Percentiles rank a stretch among this genome's conserved stretches.
Conservation (phyloP, 2,113 vertebrate species). For the Alethe diademata region DNA sequence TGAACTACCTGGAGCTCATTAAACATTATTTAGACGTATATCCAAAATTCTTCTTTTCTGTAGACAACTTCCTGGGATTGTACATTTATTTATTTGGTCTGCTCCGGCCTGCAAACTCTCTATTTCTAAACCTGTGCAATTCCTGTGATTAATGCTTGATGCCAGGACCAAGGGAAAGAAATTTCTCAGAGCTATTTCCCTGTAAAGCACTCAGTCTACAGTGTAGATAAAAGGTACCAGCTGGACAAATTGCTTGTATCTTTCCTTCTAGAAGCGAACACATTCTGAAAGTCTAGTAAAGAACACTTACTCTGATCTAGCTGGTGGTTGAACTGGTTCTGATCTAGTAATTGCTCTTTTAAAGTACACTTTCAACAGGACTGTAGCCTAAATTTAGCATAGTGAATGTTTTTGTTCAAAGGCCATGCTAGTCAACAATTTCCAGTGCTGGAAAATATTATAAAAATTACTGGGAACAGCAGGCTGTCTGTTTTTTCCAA, state of each 20-base stretch:
- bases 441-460: slow-evolving; percentile 68
- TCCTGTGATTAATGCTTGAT: neutral
- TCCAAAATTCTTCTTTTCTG: neutral
- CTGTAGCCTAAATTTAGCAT: slow-evolving; percentile 41
- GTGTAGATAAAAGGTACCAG: neutral
- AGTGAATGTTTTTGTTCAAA: slow-evolving; percentile 53
- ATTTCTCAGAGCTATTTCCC: neutral
- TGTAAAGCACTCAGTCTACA: neutral
- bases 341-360: slow-evolving; percentile 12
- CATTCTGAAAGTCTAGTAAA: neutral
- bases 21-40: neutral
- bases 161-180: neutral
- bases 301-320: neutral
- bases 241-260: neutral
- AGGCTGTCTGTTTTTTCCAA: slow-evolving; percentile 50
- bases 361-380: slow-evolving; percentile 11
- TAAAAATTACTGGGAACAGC: slow-evolving; percentile 54
- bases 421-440: slow-evolving; percentile 51
- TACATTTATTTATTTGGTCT: neutral
- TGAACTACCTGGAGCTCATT: neutral
- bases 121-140: neutral
- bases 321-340: neutral
- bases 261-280: neutral
- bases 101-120: neutral
- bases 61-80: neutral